A percentile compares a stretch with the other conserved stretches of the same genome.
These are phyloP conservation scores for Epicauta chinensis DNA, from an alignment of 1,140 invertebrate genomes.

Conservation along the genomic window DNA sequence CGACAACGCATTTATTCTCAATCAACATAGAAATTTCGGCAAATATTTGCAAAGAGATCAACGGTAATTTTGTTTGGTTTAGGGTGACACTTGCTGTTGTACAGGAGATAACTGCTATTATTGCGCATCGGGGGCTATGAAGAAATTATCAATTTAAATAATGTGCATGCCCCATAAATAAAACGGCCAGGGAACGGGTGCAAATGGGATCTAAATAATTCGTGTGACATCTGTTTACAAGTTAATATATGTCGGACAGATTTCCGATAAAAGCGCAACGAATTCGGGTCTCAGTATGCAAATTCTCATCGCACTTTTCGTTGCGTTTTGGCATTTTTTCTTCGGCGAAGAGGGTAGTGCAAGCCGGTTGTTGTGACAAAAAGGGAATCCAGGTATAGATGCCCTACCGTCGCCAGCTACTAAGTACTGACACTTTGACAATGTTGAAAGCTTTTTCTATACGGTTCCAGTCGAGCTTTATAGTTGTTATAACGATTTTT, in stretches of 20 bases:
- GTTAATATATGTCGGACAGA: constrained; percentile 25
- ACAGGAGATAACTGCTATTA: too few species aligned
- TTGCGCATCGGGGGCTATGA: too few species aligned
- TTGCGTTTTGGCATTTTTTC: too few species aligned
- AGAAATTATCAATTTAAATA: too few species aligned
- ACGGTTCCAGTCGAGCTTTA: too few species aligned
- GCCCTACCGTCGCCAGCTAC: constrained; percentile 5
- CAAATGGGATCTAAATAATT: constrained; percentile 28
- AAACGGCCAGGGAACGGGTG: background rate
- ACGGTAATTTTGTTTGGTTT: constrained; percentile 4
- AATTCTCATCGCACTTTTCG: too few species aligned
- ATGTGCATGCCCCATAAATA: too few species aligned
- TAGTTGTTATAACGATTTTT: background rate
- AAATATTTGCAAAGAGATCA: constrained; percentile 13
- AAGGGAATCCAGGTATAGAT: constrained; percentile 7
- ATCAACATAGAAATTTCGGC: background rate
- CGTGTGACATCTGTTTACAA: constrained; percentile 35
- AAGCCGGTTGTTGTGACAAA: too few species aligned
- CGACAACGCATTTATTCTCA: background rate
- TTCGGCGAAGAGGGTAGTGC: too few species aligned
- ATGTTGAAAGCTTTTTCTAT: constrained; percentile 11
- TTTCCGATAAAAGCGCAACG: constrained; percentile 29
- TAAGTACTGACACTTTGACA: constrained; percentile 17
- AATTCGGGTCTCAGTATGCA: constrained; percentile 17
- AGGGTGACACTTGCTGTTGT: too few species aligned